phyloP scores from a whole-genome alignment of 2,888 invertebrate genomes.

The Tachina lurida region DNA sequence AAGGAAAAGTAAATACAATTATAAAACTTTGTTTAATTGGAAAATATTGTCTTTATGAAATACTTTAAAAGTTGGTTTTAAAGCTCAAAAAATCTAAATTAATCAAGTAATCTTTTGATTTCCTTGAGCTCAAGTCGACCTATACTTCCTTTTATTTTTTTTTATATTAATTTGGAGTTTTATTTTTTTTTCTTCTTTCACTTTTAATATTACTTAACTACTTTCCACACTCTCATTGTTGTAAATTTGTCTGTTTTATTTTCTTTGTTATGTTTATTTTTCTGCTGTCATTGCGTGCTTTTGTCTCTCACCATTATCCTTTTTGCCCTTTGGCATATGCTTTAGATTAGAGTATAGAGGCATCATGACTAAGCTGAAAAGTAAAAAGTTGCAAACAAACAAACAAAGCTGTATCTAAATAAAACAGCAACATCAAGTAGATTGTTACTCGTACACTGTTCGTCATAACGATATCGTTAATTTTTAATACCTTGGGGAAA shows the following conservation, averaged over 20 bases:
- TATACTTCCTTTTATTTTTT: background rate
- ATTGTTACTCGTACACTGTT: constrained; percentile 50
- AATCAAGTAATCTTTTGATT: too few species aligned
- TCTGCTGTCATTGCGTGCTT: constrained; percentile 44
- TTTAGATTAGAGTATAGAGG: constrained; percentile 44
- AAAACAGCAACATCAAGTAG: constrained; percentile 28
- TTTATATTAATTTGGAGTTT: constrained; percentile 16
- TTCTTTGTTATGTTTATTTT: constrained; percentile 18
- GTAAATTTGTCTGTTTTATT: background rate
- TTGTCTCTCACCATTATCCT: constrained; percentile 61
- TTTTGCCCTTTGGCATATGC: constrained; percentile 69
- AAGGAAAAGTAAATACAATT: too few species aligned
- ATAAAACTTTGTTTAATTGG: too few species aligned
- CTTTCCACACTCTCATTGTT: constrained; percentile 41
- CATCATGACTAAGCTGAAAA: constrained; percentile 40
- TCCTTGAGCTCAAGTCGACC: constrained; percentile 2
- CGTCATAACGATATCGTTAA: constrained; percentile 68
- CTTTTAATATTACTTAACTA: constrained; percentile 40
- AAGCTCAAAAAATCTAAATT: too few species aligned
- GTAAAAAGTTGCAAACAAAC: background rate
- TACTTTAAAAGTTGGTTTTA: background rate
- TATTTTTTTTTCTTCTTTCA: constrained; percentile 37
- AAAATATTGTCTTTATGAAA: background rate
- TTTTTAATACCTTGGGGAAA: constrained; percentile 69
- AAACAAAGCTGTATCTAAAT: constrained; percentile 17